Evolutionary conservation across 2,113 vertebrate genomes (phyloP).

Genomic region (Regulus satrapa): DNA sequence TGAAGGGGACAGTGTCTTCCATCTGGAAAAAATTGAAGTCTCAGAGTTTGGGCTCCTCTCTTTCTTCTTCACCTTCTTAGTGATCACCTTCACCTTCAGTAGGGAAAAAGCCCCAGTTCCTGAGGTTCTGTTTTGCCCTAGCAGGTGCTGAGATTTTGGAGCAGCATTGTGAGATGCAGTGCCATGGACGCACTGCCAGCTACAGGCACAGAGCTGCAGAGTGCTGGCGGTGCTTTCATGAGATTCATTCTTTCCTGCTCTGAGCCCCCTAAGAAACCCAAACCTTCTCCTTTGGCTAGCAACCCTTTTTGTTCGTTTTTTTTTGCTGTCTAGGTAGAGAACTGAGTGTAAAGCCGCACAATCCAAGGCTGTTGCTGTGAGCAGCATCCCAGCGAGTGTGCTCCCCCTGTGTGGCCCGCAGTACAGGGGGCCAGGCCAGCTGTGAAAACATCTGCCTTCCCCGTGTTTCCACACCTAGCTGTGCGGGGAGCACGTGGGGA

Average conservation of each 20-base stretch:
- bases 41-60: not conserved
- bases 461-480: constrained; percentile 72
- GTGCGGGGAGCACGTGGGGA: constrained; percentile 48
- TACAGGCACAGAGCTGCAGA: not conserved
- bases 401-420: constrained; percentile 69
- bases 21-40: not conserved
- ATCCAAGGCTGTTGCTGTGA: constrained; percentile 9
- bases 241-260: not conserved
- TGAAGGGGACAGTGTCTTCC: not conserved
- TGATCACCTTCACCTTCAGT: not conserved
- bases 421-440: no score
- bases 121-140: not conserved
- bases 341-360: not conserved
- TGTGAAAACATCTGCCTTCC: constrained; percentile 74
- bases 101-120: not conserved
- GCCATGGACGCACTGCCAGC: not conserved
- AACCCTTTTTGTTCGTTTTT: not conserved
- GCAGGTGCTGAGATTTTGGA: not conserved
- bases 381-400: not conserved
- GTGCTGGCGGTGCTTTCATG: not conserved
- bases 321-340: not conserved
- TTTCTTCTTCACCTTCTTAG: not conserved
- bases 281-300: not conserved
- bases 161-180: not conserved
- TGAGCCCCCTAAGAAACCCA: not conserved